Conservation (phyloP, 2,113 vertebrate species). For the Bambusicola thoracicus region DNA sequence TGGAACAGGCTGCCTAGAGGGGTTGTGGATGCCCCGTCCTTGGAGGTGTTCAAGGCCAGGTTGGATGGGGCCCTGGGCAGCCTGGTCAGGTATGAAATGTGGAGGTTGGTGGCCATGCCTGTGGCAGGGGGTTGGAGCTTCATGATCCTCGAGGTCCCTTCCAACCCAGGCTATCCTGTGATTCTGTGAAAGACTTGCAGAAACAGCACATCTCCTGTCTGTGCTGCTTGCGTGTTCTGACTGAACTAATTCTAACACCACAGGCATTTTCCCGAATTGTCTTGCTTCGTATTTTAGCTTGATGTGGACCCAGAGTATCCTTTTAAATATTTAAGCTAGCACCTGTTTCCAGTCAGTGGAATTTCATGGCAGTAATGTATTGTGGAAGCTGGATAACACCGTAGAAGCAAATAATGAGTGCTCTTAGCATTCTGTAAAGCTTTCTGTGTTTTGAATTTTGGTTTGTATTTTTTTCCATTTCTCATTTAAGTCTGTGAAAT, state of each 20-base stretch:
- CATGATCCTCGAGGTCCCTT: too few relatives aligned
- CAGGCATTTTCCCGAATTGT: neutral
- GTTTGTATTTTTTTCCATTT: neutral
- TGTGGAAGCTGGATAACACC: neutral
- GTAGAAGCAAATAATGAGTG: neutral
- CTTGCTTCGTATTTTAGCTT: neutral
- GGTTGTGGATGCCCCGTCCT: too few relatives aligned
- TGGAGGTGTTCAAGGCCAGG: too few relatives aligned
- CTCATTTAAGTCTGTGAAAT: neutral
- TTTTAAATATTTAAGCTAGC: neutral
- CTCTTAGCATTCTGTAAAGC: neutral
- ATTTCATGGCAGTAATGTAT: neutral
- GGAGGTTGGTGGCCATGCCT: too few relatives aligned
- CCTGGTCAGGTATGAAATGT: too few relatives aligned
- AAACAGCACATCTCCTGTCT: neutral
- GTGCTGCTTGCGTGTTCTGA: accelerated
- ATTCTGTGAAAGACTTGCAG: too few relatives aligned
- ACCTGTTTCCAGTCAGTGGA: neutral
- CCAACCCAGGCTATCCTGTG: too few relatives aligned
- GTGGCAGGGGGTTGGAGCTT: too few relatives aligned
- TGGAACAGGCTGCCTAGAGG: too few relatives aligned
- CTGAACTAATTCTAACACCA: neutral
- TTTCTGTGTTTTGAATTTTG: neutral
- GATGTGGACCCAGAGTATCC: neutral
- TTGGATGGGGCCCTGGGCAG: too few relatives aligned